phyloP scores from a whole-genome alignment of 2,888 invertebrate species.

The Sylvicola fuscatus region DNA sequence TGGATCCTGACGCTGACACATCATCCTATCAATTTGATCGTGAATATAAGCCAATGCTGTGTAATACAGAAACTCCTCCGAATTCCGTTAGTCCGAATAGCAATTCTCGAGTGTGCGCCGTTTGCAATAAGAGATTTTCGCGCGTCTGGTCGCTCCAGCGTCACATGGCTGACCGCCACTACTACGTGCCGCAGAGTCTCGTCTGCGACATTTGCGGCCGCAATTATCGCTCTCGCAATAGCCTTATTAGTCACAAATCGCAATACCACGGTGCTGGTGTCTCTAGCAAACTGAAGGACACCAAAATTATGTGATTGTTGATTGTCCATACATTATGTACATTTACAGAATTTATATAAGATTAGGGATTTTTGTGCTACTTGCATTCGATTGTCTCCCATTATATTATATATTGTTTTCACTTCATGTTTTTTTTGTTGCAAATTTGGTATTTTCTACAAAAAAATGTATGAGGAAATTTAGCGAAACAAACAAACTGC shows the following conservation, averaged over 20 bases:
- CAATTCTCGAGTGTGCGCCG: conserved; percentile 22
- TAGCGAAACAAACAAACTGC: too few species aligned
- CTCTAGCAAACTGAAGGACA: conserved; percentile 3
- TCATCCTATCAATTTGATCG: background rate
- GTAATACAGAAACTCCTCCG: background rate
- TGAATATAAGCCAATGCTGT: background rate
- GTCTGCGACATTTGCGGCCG: conserved; percentile 28
- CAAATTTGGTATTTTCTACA: too few species aligned
- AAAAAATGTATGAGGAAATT: too few species aligned
- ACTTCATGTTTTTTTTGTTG: too few species aligned
- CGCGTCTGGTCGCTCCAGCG: conserved; percentile 29
- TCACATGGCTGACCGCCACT: conserved; percentile 28
- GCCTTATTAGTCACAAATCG: conserved; percentile 28
- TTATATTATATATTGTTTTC: too few species aligned
- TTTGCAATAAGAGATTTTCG: conserved; percentile 27
- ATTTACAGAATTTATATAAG: background rate
- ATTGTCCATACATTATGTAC: background rate
- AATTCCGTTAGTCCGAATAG: conserved; percentile 3
- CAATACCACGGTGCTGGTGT: conserved; percentile 23
- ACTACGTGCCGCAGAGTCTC: conserved; percentile 26
- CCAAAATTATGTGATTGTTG: background rate
- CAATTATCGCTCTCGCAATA: conserved; percentile 27
- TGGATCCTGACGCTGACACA: conserved; percentile 1
- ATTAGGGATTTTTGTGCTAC: background rate
- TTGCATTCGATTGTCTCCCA: too few species aligned